These are phyloP conservation scores for Porites cylindrica DNA, from an alignment of 92 coral and sea anemone species.

Conservation along the genomic window DNA sequence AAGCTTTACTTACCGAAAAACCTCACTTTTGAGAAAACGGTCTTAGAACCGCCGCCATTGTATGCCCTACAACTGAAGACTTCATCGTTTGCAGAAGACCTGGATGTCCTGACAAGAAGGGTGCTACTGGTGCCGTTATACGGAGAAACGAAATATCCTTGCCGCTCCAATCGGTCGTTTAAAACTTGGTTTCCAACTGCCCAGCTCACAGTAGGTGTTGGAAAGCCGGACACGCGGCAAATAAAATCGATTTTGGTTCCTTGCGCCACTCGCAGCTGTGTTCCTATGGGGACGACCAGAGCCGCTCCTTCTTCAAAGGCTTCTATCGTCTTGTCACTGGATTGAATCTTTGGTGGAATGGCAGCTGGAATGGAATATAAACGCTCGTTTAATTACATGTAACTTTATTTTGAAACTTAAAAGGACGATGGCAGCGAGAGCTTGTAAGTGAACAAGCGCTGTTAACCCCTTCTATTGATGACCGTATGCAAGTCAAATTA, in stretches of 20 bases:
- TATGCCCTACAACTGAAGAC: conserved; percentile 75
- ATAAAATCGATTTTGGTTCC: conserved; percentile 68
- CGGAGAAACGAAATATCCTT: conserved; percentile 23
- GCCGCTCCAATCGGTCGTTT: conserved; percentile 29
- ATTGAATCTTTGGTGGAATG: conserved; percentile 64
- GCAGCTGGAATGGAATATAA: conserved; percentile 31
- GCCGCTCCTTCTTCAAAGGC: conserved; percentile 49
- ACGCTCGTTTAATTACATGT: background rate
- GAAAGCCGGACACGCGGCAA: conserved; percentile 79
- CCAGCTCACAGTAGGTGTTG: conserved; percentile 75
- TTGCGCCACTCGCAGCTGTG: conserved; percentile 61
- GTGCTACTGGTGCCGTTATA: conserved; percentile 45
- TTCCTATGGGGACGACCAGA: conserved; percentile 57
- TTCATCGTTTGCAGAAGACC: conserved; percentile 20
- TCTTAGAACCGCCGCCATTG: conserved; percentile 69
- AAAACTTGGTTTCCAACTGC: conserved; percentile 38
- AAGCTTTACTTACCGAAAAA: conserved; percentile 62
- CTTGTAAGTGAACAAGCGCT: too few relatives aligned
- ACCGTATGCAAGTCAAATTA: too few relatives aligned
- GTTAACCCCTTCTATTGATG: too few relatives aligned
- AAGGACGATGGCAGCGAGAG: too few relatives aligned
- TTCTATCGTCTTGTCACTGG: conserved; percentile 55
- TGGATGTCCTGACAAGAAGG: conserved; percentile 30
- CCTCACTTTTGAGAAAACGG: conserved; percentile 64
- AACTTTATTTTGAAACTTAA: background rate